Conservation (phyloP, 1,140 invertebrate genomes). For the Phymastichus coffea region DNA sequence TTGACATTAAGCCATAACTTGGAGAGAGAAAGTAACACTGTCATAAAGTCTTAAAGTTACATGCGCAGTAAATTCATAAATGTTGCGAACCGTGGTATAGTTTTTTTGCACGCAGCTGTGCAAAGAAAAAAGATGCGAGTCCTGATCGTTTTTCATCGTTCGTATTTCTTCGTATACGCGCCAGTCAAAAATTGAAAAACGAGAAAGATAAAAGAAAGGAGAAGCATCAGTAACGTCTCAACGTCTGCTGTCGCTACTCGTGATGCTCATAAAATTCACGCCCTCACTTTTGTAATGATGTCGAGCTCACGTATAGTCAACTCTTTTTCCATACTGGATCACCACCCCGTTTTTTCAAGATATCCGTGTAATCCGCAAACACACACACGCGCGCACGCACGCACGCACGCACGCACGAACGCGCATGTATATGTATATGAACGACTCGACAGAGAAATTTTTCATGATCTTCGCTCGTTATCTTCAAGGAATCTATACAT, state of each 20-base stretch:
- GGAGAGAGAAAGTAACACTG: too few relatives aligned
- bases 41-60: too few relatives aligned
- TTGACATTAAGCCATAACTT: too few relatives aligned
- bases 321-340: background rate
- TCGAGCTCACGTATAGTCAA: background rate
- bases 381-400: background rate
- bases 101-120: too few relatives aligned
- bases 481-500: background rate
- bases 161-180: too few relatives aligned
- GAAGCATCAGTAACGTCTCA: background rate
- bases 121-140: too few relatives aligned
- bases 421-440: background rate
- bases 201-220: background rate
- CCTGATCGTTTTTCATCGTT: too few relatives aligned
- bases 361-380: background rate
- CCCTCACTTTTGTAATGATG: background rate
- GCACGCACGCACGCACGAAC: background rate
- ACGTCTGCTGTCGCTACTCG: background rate
- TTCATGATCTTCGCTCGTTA: background rate
- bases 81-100: too few relatives aligned
- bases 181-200: background rate
- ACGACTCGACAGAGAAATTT: background rate
- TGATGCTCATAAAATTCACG: background rate
- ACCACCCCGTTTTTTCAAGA: too few relatives aligned
- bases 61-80: too few relatives aligned